Conservation (phyloP, 35 echinoderm and acorn worm species). For the Patiria miniata region DNA sequence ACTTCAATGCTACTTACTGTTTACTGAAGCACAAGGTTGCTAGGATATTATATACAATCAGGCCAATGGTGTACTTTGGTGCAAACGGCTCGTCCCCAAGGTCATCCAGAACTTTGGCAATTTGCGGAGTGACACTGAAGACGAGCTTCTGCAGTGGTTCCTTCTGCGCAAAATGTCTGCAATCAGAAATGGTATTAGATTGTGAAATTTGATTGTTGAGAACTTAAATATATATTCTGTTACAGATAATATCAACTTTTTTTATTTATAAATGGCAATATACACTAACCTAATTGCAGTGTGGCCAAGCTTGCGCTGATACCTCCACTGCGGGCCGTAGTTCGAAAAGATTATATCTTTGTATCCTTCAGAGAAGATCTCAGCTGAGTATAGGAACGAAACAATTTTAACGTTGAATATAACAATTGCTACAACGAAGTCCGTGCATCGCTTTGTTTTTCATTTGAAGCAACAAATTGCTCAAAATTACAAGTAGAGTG, state of each 20-base stretch:
- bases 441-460: too few relatives aligned
- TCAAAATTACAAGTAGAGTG: too few relatives aligned
- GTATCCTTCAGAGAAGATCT: neutral
- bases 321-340: neutral
- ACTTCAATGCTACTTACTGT: neutral
- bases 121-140: neutral
- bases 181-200: neutral
- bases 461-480: too few relatives aligned
- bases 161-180: neutral
- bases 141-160: neutral
- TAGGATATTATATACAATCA: neutral
- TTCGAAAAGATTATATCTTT: neutral
- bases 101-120: constrained; percentile 3
- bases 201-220: too few relatives aligned
- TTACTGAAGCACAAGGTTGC: neutral
- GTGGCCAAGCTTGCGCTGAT: constrained; percentile 1
- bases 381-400: neutral
- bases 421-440: too few relatives aligned
- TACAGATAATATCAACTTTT: too few relatives aligned
- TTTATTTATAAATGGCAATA: too few relatives aligned
- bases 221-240: neutral
- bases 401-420: too few relatives aligned
- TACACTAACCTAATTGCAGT: neutral
- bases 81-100: neutral
- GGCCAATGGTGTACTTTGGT: neutral